phyloP scores from a whole-genome alignment of 2,797 vertebrate species.

The Pogonophryne albipinna region DNA sequence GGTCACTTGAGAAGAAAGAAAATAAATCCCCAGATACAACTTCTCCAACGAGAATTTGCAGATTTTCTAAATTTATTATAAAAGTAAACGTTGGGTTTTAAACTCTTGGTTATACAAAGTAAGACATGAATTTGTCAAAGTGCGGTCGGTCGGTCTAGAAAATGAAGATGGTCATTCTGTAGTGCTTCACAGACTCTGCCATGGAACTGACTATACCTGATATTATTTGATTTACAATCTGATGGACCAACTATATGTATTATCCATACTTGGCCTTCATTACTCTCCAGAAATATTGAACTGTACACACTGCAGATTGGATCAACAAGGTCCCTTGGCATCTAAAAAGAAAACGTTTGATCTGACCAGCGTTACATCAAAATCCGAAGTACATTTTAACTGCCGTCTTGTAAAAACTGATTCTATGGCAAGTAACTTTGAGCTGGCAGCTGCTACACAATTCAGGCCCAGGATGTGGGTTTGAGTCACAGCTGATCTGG shows the following conservation, averaged over 20 bases:
- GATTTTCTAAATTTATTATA: too few relatives aligned
- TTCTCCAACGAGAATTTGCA: background rate
- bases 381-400: background rate
- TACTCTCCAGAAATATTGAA: background rate
- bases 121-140: background rate
- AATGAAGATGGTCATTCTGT: background rate
- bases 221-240: background rate
- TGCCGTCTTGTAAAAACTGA: background rate
- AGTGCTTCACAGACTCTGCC: background rate
- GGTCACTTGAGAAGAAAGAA: background rate
- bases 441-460: conserved; percentile 32
- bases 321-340: background rate
- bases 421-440: conserved; percentile 26
- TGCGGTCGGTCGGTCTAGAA: background rate
- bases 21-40: background rate
- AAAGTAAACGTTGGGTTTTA: background rate
- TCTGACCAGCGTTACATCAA: background rate
- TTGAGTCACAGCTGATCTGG: conserved; percentile 30
- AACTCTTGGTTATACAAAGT: background rate
- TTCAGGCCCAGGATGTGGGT: conserved; percentile 10
- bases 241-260: background rate
- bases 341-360: background rate
- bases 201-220: conserved; percentile 5
- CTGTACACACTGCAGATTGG: background rate
- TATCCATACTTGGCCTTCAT: background rate